phyloP scores from a whole-genome alignment of 2,797 vertebrate genomes.

The Thunnus albacares region DNA sequence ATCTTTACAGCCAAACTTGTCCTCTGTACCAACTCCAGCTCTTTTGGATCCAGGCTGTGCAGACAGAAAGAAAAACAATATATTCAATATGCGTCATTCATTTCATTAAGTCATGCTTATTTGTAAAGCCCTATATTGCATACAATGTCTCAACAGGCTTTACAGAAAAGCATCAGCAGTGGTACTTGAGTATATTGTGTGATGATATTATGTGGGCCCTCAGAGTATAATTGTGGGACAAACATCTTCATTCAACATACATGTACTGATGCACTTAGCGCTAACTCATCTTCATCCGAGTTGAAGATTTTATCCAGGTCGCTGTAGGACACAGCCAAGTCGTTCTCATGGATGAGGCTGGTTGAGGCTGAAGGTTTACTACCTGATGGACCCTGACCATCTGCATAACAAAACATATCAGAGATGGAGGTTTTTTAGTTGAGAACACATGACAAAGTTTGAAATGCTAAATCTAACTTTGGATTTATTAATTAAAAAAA shows the following conservation, averaged over 20 bases:
- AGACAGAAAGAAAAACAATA: constrained; percentile 20
- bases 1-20: constrained; percentile 93
- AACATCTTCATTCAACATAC: background rate
- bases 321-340: constrained; percentile 93
- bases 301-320: constrained; percentile 98
- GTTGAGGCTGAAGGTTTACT: constrained; percentile 93
- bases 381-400: constrained; percentile 90
- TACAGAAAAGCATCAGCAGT: background rate
- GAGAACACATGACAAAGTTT: background rate
- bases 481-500: background rate
- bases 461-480: background rate
- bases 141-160: background rate
- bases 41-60: constrained; percentile 93
- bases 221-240: no score
- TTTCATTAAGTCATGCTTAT: background rate
- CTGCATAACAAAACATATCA: constrained; percentile 71
- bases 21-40: constrained; percentile 88
- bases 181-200: background rate
- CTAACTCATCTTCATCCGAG: constrained; percentile 95
- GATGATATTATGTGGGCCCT: background rate
- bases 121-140: background rate
- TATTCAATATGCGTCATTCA: background rate
- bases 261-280: constrained; percentile 82
- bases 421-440: background rate
- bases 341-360: constrained; percentile 95